Base-by-base conservation (phyloP, 1,140 invertebrate species). In the Mizuhopecten yessoensis region DNA sequence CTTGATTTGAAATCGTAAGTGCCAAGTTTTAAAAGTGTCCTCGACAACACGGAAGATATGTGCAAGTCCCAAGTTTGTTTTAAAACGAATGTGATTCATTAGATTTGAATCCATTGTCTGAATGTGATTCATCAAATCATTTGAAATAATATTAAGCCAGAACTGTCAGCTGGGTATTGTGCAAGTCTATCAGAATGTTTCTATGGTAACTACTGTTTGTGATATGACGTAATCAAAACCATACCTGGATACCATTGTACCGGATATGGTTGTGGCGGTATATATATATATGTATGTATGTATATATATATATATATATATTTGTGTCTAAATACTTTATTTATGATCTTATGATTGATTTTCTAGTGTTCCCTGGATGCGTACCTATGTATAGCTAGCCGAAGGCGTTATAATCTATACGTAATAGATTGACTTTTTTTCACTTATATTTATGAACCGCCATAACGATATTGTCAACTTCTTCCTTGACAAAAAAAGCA, bases 191-290 rank as follows among this genome's bases (percentile, higher is more conserved):
- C 9, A 7, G 57, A 29, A 75, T 1, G 11, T 29, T 75, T 7
- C 29, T 23, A 17, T 75, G n/a, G 15, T 29, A 29, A 75, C 5
- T n/a, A 29, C 57, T 75, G 15, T 29, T 29, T 75, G 57, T 75
- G 57, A 75, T 75, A 75, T 75, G 57, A 75, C 57, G n/a, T 75
- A 75, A 49, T 49, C 20, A 49, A 49, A 49, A n/a, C 57, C n/a
- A n/a, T 75, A 75, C 17, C 57, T n/a, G 57, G 23, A 20, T 57
- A 75, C 23, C n/a, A 29, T 45, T 29, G 57, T 75, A 75, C 11
- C n/a, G 57, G 57, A n/a, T 75, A 75, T 75, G 57, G 23, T 75
- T 75, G 20, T 29, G 23, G 29, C 23, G 5, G 23, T n/a, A 29
- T 75, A 75, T 45, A 45, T 45, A 39, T 39, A 39, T 39, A 7